phyloP scores from a whole-genome alignment of 2,888 invertebrate species.

The Galerucella calmariensis region DNA sequence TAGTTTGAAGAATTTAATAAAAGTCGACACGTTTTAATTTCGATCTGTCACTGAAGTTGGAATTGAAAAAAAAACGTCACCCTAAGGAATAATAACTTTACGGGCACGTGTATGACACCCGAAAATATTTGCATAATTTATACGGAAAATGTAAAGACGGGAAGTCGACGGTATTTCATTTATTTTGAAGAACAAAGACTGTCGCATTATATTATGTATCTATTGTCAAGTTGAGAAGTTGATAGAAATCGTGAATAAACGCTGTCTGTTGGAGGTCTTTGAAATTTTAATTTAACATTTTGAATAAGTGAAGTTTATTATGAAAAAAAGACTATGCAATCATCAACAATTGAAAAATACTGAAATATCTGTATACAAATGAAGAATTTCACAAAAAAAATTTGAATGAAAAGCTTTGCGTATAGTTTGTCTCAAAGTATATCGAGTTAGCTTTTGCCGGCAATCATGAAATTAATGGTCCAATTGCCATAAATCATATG shows the following conservation, averaged over 20 bases:
- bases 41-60: neutral
- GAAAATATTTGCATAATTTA: conserved; percentile 1
- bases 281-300: neutral
- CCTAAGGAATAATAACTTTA: neutral
- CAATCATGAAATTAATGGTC: too few species aligned
- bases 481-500: too few species aligned
- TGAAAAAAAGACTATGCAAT: too few species aligned
- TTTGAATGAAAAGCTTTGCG: too few species aligned
- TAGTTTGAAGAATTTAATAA: neutral
- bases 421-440: too few species aligned
- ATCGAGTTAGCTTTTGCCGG: too few species aligned
- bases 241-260: neutral
- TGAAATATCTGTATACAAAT: too few species aligned
- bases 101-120: neutral
- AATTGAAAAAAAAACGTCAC: neutral
- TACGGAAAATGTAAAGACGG: neutral
- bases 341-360: too few species aligned
- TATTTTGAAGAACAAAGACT: conserved; percentile 1
- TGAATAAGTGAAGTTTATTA: too few species aligned
- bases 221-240: neutral
- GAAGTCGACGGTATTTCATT: conserved; percentile 3
- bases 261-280: neutral
- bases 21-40: neutral
- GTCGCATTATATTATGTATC: neutral
- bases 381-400: too few species aligned